Percentiles rank a stretch among this genome's conserved stretches.
phyloP scores from a whole-genome alignment of 2,113 vertebrate species.

The Actinemys pallida region DNA sequence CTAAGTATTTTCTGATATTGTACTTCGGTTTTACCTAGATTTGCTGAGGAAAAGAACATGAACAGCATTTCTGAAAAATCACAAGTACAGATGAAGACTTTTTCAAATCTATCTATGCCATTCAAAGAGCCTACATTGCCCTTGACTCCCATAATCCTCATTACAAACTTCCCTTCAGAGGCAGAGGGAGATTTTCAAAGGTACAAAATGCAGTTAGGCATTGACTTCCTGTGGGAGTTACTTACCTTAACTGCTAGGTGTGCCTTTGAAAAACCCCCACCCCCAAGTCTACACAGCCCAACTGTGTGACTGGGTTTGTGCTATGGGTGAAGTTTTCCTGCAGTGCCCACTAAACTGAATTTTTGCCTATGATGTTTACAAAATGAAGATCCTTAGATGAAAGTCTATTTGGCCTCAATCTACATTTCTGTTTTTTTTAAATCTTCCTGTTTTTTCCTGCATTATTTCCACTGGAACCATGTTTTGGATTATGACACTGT shows the following conservation, averaged over 20 bases:
- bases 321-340: conserved; percentile 12
- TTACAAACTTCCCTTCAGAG: not conserved
- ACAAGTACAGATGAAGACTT: not conserved
- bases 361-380: conserved; percentile 20
- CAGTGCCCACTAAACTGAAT: not conserved
- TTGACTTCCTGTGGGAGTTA: not conserved
- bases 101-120: not conserved
- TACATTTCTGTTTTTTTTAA: not conserved
- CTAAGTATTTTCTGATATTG: not conserved
- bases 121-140: not conserved
- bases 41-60: not conserved
- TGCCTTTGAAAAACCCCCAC: not conserved
- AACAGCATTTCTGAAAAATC: not conserved
- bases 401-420: conserved; percentile 25
- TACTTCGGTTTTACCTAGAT: not conserved
- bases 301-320: not conserved
- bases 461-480: conserved; percentile 52
- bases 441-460: conserved; percentile 2
- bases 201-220: not conserved
- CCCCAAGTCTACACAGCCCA: fast-evolving
- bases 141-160: not conserved
- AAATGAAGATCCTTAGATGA: conserved; percentile 20
- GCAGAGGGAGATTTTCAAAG: not conserved
- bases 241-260: not conserved
- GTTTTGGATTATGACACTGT: conserved; percentile 37